Conservation (phyloP, 2,797 vertebrate genomes). For the Ceyx erithaca region DNA sequence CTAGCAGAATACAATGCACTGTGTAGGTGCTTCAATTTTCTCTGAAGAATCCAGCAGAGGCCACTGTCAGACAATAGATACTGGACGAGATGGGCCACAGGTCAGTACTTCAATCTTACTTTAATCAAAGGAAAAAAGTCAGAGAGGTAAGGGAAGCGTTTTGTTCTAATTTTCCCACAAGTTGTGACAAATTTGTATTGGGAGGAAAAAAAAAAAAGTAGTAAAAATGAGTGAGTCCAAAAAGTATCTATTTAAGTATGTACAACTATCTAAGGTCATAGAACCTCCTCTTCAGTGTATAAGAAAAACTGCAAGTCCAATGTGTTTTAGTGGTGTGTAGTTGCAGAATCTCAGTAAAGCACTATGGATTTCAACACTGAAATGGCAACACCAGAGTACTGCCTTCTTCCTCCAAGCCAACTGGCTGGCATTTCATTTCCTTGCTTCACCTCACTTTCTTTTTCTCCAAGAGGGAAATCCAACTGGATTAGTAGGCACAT, state of each 20-base stretch:
- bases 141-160: background rate
- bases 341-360: background rate
- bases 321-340: background rate
- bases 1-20: background rate
- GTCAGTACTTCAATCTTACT: constrained; percentile 13
- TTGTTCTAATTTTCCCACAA: background rate
- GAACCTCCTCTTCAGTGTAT: background rate
- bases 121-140: background rate
- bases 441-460: background rate
- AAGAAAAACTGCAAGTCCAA: background rate
- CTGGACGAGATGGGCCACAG: constrained; percentile 32
- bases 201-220: background rate
- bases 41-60: constrained; percentile 72
- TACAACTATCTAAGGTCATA: background rate
- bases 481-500: background rate
- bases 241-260: background rate
- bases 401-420: background rate
- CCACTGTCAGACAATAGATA: constrained; percentile 70
- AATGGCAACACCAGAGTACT: background rate
- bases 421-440: background rate
- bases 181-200: background rate
- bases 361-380: background rate
- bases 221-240: background rate
- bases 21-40: constrained; percentile 37
- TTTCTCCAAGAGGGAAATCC: background rate